phyloP scores from a whole-genome alignment of 2,888 invertebrate species.

The Lochmaea capreae region DNA sequence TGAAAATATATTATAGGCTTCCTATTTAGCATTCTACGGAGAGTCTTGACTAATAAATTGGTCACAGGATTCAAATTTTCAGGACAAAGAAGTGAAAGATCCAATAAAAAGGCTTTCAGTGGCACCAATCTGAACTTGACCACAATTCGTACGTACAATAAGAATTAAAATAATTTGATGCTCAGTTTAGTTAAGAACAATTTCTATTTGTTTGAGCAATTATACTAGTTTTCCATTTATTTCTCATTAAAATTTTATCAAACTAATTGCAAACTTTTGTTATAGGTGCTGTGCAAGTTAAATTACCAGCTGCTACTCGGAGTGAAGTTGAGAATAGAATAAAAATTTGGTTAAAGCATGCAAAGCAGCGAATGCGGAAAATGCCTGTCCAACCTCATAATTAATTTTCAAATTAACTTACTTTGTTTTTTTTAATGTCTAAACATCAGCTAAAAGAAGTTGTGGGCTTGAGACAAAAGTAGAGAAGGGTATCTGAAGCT shows the following conservation, averaged over 20 bases:
- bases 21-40: not conserved
- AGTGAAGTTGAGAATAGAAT: slow-evolving; percentile 2
- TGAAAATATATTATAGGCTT: slow-evolving; percentile 5
- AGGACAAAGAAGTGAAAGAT: slow-evolving; percentile 8
- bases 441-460: too few species aligned
- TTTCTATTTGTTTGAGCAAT: too few species aligned
- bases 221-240: too few species aligned
- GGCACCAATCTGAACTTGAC: not conserved
- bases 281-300: not conserved
- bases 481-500: too few species aligned
- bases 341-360: slow-evolving; percentile 4
- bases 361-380: not conserved
- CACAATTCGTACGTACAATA: not conserved
- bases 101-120: too few species aligned
- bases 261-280: not conserved
- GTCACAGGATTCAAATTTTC: not conserved
- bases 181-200: too few species aligned
- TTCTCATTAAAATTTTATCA: not conserved
- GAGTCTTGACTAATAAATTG: not conserved
- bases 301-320: not conserved
- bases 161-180: too few species aligned
- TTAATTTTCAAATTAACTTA: too few species aligned
- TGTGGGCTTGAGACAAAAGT: too few species aligned
- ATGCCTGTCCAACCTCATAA: not conserved
- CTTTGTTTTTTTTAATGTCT: too few species aligned